Base-by-base conservation (phyloP, 2,113 vertebrate genomes). In the Columba livia region DNA sequence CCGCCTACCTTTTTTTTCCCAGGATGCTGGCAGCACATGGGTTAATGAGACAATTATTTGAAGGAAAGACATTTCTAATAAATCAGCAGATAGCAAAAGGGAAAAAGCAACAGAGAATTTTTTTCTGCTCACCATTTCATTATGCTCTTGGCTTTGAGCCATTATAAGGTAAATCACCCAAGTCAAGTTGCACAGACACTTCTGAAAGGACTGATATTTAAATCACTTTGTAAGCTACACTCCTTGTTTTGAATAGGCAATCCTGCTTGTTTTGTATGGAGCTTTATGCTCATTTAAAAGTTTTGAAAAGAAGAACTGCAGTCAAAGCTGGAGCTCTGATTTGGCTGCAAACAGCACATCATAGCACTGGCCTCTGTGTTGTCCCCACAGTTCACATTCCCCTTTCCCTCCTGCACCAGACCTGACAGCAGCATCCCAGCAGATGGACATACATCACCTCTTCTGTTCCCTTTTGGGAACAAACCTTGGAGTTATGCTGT, bases 51-150 rank as follows among this genome's bases (percentile, higher is more conserved):
- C 74, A 87, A 81, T 83, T 90, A 83, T 90, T 77, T 90, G 85
- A 94, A 93, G 60, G 88, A 80, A 94, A 97, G 66, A 74, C 48
- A 81, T 71, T 89, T 97, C 92, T 70, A 96, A 90, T 93, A 96
- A 90, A 95, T 94, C 91, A 96, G 86, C 65, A 93, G 94, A 92
- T 36, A 95, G 84, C 73, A 91, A 90, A 95, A 97, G 40, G 61
- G 77, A 53, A 89, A 88, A 93, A 89, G 94, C 73, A 94, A 69
- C 81, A 13, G 80, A 93, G 73, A 94, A 85, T 93, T 97, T 94
- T 96, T 84, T 96, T 90, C 90, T 90, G 67, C 86, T 88, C 94
- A 97, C 90, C 92, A 94, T 94, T 95, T 95, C 95, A 95, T 97
- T 95, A 95, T 18, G 40, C 82, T 91, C 61, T 79, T 97, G 96